Evolutionary conservation across 2,113 vertebrate genomes (phyloP).

Genomic region (Heterochromis multidens): DNA sequence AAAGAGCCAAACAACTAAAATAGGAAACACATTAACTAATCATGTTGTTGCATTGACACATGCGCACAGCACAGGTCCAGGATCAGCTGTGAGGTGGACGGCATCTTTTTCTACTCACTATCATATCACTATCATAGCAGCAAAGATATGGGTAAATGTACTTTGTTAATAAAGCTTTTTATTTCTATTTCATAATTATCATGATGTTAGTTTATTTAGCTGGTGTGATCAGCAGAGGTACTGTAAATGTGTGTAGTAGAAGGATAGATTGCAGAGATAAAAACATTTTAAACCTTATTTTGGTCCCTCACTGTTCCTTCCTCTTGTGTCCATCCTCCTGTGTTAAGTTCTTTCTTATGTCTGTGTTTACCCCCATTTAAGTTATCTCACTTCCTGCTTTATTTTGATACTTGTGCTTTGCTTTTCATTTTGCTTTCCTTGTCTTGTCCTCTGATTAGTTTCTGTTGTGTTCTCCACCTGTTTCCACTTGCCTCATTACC

Average conservation of each 20-base stretch:
- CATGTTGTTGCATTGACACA: not conserved
- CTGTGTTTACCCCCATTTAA: no score
- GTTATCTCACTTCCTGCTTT: not conserved
- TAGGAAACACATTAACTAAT: not conserved
- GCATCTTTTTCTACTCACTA: not conserved
- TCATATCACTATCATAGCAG: not conserved
- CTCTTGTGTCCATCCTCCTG: not conserved
- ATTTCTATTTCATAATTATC: not conserved
- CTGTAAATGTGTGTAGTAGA: not conserved
- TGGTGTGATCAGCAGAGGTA: not conserved
- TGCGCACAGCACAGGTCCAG: not conserved
- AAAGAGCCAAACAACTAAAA: not conserved
- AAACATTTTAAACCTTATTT: not conserved
- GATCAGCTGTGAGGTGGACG: not conserved
- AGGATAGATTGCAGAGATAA: not conserved
- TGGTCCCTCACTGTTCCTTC: fast-evolving
- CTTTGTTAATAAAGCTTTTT: not conserved
- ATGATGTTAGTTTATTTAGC: not conserved
- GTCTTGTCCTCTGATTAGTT: not conserved
- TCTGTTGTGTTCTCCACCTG: not conserved
- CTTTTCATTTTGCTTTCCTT: not conserved
- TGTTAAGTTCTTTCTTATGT: not conserved
- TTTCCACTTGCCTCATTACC: not conserved
- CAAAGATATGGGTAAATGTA: not conserved
- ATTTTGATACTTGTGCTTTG: not conserved